Evolutionary conservation across 2,113 vertebrate genomes (phyloP).

Genomic region (Dasypus novemcinctus): DNA sequence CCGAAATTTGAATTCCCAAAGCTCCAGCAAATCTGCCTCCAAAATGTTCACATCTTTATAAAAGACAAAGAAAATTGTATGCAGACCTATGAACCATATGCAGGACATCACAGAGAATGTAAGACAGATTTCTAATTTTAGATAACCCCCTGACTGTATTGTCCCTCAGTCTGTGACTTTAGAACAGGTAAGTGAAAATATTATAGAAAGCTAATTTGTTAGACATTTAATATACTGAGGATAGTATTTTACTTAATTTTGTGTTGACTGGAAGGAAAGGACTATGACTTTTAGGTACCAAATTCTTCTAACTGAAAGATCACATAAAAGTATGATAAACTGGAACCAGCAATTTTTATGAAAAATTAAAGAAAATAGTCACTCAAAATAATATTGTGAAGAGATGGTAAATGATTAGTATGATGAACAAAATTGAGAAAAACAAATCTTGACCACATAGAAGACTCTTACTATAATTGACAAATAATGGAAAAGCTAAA

Average conservation of each 20-base stretch:
- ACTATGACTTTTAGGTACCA: background rate
- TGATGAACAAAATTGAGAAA: background rate
- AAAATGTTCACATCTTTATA: slow-evolving; percentile 7
- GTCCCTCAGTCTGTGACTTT: background rate
- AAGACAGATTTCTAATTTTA: background rate
- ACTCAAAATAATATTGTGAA: background rate
- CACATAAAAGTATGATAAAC: background rate
- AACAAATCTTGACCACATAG: background rate
- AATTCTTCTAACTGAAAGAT: background rate
- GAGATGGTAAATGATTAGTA: background rate
- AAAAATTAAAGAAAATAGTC: background rate
- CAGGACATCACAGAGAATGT: background rate
- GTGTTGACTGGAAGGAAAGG: background rate
- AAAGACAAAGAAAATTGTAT: background rate
- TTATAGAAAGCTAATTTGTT: background rate
- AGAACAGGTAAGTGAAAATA: slow-evolving; percentile 47
- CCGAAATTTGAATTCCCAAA: slow-evolving; percentile 54
- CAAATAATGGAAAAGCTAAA: background rate
- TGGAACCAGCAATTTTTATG: background rate
- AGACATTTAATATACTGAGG: background rate
- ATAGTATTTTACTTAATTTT: background rate
- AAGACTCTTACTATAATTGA: background rate
- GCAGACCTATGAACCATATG: background rate
- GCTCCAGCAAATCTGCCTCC: background rate
- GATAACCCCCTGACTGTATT: background rate